A percentile compares a stretch with the other conserved stretches of the same genome.
Conservation (phyloP, 2,888 invertebrate species). For the Caenorhabditis becei region DNA sequence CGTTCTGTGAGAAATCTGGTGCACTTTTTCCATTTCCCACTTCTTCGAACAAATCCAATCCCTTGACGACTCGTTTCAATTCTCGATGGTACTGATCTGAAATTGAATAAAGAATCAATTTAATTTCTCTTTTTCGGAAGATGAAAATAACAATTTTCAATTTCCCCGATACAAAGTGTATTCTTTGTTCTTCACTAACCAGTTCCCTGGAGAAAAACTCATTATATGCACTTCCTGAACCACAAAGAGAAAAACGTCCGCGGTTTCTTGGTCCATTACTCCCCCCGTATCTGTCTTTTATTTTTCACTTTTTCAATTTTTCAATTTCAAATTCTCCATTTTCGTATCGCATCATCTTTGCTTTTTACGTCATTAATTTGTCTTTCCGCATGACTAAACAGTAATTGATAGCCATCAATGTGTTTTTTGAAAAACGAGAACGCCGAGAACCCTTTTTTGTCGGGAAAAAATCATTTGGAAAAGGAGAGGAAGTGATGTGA, state of each 20-base stretch:
- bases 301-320: background rate
- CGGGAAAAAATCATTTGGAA: background rate
- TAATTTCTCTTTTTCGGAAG: too few species aligned
- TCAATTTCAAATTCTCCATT: background rate
- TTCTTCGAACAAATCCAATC: conserved; percentile 79
- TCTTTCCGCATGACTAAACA: background rate
- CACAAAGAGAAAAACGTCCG: background rate
- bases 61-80: conserved; percentile 68
- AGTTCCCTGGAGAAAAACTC: conserved; percentile 13
- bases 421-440: background rate
- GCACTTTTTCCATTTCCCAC: conserved; percentile 67
- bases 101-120: background rate
- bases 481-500: background rate
- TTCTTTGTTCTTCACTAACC: conserved; percentile 5
- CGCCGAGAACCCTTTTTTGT: background rate
- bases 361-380: background rate
- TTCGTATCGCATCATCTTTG: conserved; percentile 5
- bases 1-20: conserved; percentile 74
- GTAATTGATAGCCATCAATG: background rate
- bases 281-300: background rate
- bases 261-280: background rate
- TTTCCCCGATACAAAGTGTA: background rate
- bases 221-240: conserved; percentile 17
- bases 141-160: too few species aligned
- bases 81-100: conserved; percentile 76